Evolutionary conservation across 2,797 vertebrate genomes (phyloP).

Genomic region (Myotis findleyi): DNA sequence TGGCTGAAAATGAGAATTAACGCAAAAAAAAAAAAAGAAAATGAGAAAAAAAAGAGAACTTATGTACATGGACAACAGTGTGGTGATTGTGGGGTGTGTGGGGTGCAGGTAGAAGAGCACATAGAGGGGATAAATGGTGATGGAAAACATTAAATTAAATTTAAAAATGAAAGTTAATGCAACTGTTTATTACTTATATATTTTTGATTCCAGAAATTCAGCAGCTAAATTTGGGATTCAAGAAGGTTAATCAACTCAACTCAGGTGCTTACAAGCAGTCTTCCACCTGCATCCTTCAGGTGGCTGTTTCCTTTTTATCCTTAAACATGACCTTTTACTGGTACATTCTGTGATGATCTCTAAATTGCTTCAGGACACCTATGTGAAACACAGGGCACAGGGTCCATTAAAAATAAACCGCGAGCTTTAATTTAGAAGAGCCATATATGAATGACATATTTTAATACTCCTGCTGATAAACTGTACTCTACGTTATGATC

Average conservation of each 20-base stretch:
- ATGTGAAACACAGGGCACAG: background rate
- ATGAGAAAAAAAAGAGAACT: too few relatives aligned
- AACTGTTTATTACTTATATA: background rate
- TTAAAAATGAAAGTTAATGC: background rate
- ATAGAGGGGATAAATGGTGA: too few relatives aligned
- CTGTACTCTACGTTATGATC: background rate
- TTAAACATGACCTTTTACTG: constrained; percentile 8
- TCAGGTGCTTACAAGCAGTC: background rate
- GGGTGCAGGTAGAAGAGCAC: too few relatives aligned
- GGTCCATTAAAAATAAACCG: background rate
- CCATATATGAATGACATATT: background rate
- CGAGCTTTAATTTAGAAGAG: background rate
- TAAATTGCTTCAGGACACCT: constrained; percentile 48
- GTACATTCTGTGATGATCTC: constrained; percentile 24
- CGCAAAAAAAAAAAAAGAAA: background rate
- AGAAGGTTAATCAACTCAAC: background rate
- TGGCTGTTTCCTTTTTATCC: background rate
- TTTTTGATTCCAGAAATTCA: constrained; percentile 26
- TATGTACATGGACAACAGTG: too few relatives aligned
- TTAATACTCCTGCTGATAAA: constrained; percentile 53
- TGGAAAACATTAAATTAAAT: too few relatives aligned
- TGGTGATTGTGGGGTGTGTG: too few relatives aligned
- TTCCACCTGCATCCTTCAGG: constrained; percentile 2
- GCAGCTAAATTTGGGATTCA: constrained; percentile 32
- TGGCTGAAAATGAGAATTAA: background rate